Base-by-base conservation (phyloP, 2,888 invertebrate genomes). In the Ashinkailepas kermadecensis region DNA sequence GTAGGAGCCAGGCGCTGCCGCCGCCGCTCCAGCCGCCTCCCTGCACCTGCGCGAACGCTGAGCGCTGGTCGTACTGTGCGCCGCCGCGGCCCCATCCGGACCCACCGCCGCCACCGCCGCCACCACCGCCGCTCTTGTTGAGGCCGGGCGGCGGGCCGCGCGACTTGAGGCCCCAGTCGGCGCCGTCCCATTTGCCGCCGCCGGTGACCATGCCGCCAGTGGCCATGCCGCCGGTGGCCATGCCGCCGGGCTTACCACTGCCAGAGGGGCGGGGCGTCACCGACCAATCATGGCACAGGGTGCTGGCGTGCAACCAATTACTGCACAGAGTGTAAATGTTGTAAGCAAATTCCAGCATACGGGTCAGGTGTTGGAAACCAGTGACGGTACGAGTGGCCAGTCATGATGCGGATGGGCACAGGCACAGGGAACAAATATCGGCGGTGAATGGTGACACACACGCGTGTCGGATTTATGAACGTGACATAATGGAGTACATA, bases 191-290 rank as follows among this genome's bases (percentile, higher is more conserved):
- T 95, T 85, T 84, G 87, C 88, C 85, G 97, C 97, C 81, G 97
- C 83, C 97, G 97, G 89, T 97, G 74, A 18, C 39, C 74, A 74
- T 54, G n/a, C n/a, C n/a, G n/a, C n/a, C n/a, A 97, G 89, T 97
- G 74, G 23, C 54, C 74, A 74, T 54, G 97, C 97, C 81, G 97
- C 83, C 97, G 97, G 89, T 97, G 74, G 23, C 54, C 74, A 74
- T 54, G 39, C 70, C 23, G 74, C 70, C 70, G 15, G 54, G 74
- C 54, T 74, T 74, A 0, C 56, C 56, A 21, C 74, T 74, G 74
- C 21, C 9, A 9, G 65, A 18, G 18, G 23, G 23, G n/a, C n/a
- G 18, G 23, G 3, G n/a, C 23, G 65, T 65, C 65, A 65, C 7
- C 23, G 7, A 4, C 39, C 39, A 39, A 39, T 39, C 39, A 39